Evolutionary conservation across 2,888 invertebrate genomes (phyloP).

Genomic region (Ophion ellenae): DNA sequence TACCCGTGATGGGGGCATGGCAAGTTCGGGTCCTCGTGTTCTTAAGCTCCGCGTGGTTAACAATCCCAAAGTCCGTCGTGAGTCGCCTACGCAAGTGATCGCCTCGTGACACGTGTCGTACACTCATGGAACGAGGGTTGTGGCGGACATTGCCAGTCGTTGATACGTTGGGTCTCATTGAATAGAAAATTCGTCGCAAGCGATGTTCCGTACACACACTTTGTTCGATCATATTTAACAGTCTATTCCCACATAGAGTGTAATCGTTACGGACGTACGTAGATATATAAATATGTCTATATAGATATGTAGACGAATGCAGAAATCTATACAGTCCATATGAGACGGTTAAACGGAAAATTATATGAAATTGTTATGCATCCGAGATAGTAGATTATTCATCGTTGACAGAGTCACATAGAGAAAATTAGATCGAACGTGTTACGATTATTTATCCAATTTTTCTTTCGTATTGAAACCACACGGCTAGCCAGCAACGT

Average conservation of each 20-base stretch:
- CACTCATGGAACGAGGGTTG: background rate
- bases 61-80: background rate
- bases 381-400: conserved; percentile 37
- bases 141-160: background rate
- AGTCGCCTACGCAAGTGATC: conserved; percentile 1
- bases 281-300: background rate
- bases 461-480: conserved; percentile 11
- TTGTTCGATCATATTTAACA: conserved; percentile 51
- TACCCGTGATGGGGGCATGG: background rate
- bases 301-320: conserved; percentile 12
- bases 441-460: conserved; percentile 12
- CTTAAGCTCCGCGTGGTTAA: conserved; percentile 10
- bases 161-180: background rate
- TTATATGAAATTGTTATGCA: conserved; percentile 58
- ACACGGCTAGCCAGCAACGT: background rate
- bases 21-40: conserved; percentile 13
- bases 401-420: conserved; percentile 40
- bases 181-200: background rate
- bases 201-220: conserved; percentile 29
- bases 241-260: conserved; percentile 35
- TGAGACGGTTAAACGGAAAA: conserved; percentile 28
- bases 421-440: conserved; percentile 6
- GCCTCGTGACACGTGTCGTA: conserved; percentile 23
- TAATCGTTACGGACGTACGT: background rate
- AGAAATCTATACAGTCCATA: conserved; percentile 19